Evolutionary conservation across 2,888 invertebrate species (phyloP), one percentile per base, ranked within the genome.

Genomic region (Ophion ventricosus): DNA sequence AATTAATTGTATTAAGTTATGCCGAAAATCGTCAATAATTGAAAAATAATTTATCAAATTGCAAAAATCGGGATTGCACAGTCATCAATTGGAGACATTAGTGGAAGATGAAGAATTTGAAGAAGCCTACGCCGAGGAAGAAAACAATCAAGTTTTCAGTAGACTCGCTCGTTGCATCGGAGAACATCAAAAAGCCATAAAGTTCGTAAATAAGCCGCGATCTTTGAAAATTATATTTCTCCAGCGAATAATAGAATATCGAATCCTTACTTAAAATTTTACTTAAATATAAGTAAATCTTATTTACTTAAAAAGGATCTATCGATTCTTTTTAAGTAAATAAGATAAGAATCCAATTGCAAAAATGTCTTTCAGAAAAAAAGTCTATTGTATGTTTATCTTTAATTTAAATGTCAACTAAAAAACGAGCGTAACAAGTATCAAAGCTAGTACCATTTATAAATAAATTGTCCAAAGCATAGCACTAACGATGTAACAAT

Each of bases 141-240:
- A 67, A 5, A 77, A 83, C 56, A 54, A 69, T 23, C 49, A 26
- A 43, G 23, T 76, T 54, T 80, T 73, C 25, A 29, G 43, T 54
- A 73, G 73, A 54, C 35, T 83, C 1, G 54, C 54, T 7, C 14
- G 69, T 17, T 83, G 83, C 57, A 73, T 83, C 67, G 8, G 56
- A 11, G 80, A 83, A 72, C 83, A 83, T 73, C 80, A 76, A 5
- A 80, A 25, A 54, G 83, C 83, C 29, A 83, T 83, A 26, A 63
- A 83, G 83, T 83, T 56, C n/a, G 83, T 83, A 83, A 23, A 43
- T 0, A 23, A 17, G 49, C 59, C 25, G 7, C 17, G 7, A 23
- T 8, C 23, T 29, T 49, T 1, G 49, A 11, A 49, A 49, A 49
- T 0, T 17, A 49, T 17, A 29, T 64, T 11, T 66, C 1, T 23